These are phyloP conservation scores for Hypotaenidia philippensis DNA, from an alignment of 2,797 vertebrate genomes.

Conservation along the genomic window DNA sequence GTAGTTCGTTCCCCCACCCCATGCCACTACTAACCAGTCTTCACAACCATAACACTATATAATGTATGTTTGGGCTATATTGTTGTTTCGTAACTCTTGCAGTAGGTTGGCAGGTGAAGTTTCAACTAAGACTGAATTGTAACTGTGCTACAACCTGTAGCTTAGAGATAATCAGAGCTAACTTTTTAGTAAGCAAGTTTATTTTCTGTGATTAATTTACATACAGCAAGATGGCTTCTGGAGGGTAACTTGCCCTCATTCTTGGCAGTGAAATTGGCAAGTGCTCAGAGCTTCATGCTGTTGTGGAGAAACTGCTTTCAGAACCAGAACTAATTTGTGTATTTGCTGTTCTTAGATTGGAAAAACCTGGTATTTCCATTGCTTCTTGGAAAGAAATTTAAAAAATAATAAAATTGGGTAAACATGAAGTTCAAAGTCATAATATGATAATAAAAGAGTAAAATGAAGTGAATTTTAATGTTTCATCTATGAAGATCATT, in stretches of 20 bases:
- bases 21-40: not conserved
- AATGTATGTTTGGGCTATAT: not conserved
- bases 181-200: not conserved
- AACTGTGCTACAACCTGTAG: not conserved
- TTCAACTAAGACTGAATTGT: not conserved
- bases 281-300: not conserved
- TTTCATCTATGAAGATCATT: not conserved
- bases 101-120: not conserved
- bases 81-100: not conserved
- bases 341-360: not conserved
- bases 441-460: not conserved
- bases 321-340: not conserved
- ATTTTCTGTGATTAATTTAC: slow-evolving; percentile 5
- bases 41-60: not conserved
- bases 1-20: not conserved
- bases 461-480: not conserved
- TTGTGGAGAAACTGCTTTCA: not conserved
- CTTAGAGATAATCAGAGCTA: not conserved
- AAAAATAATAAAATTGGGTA: not conserved
- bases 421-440: not conserved
- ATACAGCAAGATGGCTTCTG: not conserved
- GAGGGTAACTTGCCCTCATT: not conserved
- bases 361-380: not conserved
- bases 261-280: not conserved
- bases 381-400: not conserved